These are phyloP conservation scores for Solenopsis fugax DNA, from an alignment of 1,140 invertebrate genomes.

Conservation along the genomic window DNA sequence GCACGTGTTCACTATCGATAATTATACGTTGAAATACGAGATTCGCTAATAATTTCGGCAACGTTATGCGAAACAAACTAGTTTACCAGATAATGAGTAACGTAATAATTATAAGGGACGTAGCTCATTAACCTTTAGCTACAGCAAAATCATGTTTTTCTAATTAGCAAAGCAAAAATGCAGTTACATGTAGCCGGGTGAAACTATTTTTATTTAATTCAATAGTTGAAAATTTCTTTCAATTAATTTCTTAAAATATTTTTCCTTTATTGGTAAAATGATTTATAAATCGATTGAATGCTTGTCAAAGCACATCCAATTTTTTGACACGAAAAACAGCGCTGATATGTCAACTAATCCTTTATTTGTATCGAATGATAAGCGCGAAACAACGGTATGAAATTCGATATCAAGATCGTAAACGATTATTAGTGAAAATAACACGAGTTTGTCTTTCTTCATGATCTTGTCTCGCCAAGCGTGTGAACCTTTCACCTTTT, in stretches of 20 bases:
- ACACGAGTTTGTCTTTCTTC: neutral
- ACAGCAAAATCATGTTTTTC: neutral
- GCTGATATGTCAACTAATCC: neutral
- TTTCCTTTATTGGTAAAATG: neutral
- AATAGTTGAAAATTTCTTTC: neutral
- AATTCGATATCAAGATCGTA: neutral
- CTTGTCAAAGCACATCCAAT: neutral
- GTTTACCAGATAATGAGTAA: neutral
- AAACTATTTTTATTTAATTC: neutral
- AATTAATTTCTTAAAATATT: neutral
- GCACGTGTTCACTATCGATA: conserved; percentile 31
- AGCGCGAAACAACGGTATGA: too few species aligned
- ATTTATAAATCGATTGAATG: neutral
- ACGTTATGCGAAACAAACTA: conserved; percentile 9
- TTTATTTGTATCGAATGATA: neutral
- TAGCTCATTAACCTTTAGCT: conserved; percentile 54
- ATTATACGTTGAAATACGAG: conserved; percentile 50
- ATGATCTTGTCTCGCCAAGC: neutral
- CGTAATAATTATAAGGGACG: conserved; percentile 55
- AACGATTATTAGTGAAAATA: neutral
- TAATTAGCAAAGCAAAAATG: neutral
- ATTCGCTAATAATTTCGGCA: conserved; percentile 41
- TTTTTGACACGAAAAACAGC: neutral
- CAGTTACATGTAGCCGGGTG: neutral
- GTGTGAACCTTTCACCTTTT: neutral